These are phyloP conservation scores for Sebastes cheni DNA, from an alignment of 2,797 vertebrate species.

Conservation along the genomic window DNA sequence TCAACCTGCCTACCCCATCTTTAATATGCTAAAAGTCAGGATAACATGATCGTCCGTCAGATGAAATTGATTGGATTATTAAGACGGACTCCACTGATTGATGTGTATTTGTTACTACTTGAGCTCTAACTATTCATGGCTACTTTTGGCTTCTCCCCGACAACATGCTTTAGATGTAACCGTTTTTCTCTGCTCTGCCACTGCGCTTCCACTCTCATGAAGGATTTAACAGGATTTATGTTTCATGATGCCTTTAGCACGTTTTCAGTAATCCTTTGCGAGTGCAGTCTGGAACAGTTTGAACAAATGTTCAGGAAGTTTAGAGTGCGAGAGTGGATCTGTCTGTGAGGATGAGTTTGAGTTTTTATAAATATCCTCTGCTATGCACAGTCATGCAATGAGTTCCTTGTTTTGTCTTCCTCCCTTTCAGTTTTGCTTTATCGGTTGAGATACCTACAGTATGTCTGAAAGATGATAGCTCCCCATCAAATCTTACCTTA, in stretches of 20 bases:
- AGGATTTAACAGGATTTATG: slow-evolving; percentile 51
- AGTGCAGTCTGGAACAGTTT: slow-evolving; percentile 5
- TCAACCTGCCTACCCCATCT: no score
- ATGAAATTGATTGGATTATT: not conserved
- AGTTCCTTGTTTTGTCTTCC: not conserved
- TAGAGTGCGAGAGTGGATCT: not conserved
- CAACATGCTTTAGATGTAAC: slow-evolving; percentile 7
- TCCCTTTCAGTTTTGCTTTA: not conserved
- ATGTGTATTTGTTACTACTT: slow-evolving; percentile 1
- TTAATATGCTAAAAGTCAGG: not conserved
- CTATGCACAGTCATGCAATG: not conserved
- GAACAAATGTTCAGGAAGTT: slow-evolving; percentile 24
- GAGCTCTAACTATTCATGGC: slow-evolving; percentile 34
- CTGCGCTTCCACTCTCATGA: slow-evolving; percentile 13
- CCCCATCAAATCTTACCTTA: not conserved
- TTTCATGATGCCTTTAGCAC: slow-evolving; percentile 35
- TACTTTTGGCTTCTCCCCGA: slow-evolving; percentile 16
- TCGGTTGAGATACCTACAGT: not conserved
- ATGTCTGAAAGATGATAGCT: slow-evolving; percentile 16
- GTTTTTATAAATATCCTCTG: not conserved
- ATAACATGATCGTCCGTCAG: not conserved
- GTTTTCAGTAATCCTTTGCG: slow-evolving; percentile 26
- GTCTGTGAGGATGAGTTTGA: not conserved
- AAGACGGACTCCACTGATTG: not conserved
- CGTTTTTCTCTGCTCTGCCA: not conserved